phyloP scores from a whole-genome alignment of 1,140 invertebrate genomes.

The Cryptotermes secundus region DNA sequence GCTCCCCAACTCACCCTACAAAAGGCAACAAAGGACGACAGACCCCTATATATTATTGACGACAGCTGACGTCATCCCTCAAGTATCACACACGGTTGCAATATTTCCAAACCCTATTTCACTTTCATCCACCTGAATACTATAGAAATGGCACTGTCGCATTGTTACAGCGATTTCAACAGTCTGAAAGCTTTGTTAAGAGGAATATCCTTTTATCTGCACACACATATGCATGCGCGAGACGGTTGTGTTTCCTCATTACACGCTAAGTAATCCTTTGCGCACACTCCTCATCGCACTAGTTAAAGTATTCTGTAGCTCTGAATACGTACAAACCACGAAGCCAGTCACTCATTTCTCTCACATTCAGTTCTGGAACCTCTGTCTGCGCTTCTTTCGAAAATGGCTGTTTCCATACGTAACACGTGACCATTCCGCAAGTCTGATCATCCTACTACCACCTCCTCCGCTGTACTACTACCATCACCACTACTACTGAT shows the following conservation, averaged over 20 bases:
- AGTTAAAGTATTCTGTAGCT: too few species aligned
- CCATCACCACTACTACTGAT: too few species aligned
- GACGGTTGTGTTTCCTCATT: not conserved
- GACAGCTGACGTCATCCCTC: constrained; percentile 16
- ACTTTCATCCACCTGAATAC: not conserved
- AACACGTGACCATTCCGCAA: too few species aligned
- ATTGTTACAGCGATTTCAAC: too few species aligned
- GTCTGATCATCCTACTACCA: too few species aligned
- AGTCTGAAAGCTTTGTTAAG: not conserved
- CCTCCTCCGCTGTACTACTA: too few species aligned
- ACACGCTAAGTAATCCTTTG: not conserved
- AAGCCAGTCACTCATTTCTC: too few species aligned
- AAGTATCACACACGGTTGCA: constrained; percentile 3
- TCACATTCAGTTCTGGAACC: too few species aligned
- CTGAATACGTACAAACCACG: too few species aligned
- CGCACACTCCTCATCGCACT: not conserved
- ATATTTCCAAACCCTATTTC: not conserved
- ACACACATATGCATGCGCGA: not conserved
- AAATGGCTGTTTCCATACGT: too few species aligned
- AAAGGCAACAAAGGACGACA: constrained; percentile 15
- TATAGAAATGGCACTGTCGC: not conserved
- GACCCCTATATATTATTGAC: constrained; percentile 19
- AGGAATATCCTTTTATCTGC: not conserved
- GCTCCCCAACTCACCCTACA: not conserved
- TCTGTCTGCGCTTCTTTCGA: too few species aligned